Percentiles rank a stretch among this genome's conserved stretches.
Conservation (phyloP, 92 coral and sea anemone species). For the Zoanthus sociatus region DNA sequence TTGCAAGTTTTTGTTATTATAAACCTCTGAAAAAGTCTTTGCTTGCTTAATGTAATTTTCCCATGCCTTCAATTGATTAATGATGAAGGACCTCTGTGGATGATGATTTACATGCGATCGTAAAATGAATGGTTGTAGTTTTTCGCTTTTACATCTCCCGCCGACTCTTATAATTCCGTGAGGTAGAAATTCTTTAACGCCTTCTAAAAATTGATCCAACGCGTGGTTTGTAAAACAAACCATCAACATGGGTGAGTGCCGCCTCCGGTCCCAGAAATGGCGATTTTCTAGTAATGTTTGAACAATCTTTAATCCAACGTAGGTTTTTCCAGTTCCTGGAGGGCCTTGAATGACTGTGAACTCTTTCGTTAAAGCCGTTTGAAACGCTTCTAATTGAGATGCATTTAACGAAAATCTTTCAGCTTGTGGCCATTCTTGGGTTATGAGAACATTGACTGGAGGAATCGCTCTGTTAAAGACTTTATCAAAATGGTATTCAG, state of each 20-base stretch:
- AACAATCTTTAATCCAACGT: constrained; percentile 63
- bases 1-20: neutral
- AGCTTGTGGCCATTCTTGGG: constrained; percentile 69
- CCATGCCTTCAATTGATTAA: constrained; percentile 8
- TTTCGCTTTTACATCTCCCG: constrained; percentile 72
- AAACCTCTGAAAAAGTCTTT: constrained; percentile 4
- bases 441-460: constrained; percentile 53
- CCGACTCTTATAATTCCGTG: constrained; percentile 72
- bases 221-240: constrained; percentile 88
- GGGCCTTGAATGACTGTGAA: constrained; percentile 90
- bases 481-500: constrained; percentile 55
- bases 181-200: constrained; percentile 58
- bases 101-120: constrained; percentile 37
- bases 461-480: constrained; percentile 5
- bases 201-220: constrained; percentile 82
- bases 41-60: constrained; percentile 29
- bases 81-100: neutral
- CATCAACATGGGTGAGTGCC: constrained; percentile 73
- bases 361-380: constrained; percentile 83
- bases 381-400: constrained; percentile 78
- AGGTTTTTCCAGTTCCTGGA: constrained; percentile 33
- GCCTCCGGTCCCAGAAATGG: constrained; percentile 46
- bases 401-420: constrained; percentile 60
- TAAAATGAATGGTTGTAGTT: constrained; percentile 50
- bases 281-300: constrained; percentile 42